Percentiles rank a stretch among this genome's conserved stretches.
Evolutionary conservation across 2,888 invertebrate genomes (phyloP).

Genomic region (Serripes groenlandicus): DNA sequence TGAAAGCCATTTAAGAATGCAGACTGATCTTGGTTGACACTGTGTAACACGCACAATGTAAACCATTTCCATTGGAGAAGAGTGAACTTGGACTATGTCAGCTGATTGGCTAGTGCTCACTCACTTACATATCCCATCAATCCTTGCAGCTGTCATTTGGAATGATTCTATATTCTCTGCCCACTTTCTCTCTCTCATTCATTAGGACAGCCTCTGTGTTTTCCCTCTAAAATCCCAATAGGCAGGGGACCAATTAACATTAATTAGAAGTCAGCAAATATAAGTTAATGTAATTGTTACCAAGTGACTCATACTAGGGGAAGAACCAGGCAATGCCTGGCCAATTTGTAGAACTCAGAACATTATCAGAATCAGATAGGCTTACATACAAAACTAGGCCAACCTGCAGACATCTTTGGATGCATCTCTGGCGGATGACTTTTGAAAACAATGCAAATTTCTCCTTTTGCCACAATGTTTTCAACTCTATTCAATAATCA

Average conservation of each 20-base stretch:
- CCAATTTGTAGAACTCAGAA: too few relatives aligned
- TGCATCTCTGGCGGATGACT: too few relatives aligned
- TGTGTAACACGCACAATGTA: too few relatives aligned
- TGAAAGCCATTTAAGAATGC: too few relatives aligned
- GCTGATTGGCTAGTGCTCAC: conserved; percentile 16
- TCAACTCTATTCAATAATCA: too few relatives aligned
- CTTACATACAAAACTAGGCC: too few relatives aligned
- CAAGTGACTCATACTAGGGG: conserved; percentile 13
- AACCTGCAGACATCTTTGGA: too few relatives aligned
- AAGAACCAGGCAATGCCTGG: too few relatives aligned
- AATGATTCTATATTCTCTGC: not conserved
- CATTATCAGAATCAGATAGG: too few relatives aligned
- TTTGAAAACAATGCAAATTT: too few relatives aligned
- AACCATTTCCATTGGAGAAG: too few relatives aligned
- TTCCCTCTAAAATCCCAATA: conserved; percentile 4
- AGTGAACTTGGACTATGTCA: not conserved
- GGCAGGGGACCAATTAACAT: conserved; percentile 18
- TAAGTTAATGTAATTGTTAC: conserved; percentile 25
- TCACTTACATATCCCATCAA: conserved; percentile 13
- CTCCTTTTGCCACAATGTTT: not conserved
- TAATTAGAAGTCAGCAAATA: conserved; percentile 10
- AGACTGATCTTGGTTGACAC: too few relatives aligned
- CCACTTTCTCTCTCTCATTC: not conserved
- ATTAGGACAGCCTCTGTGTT: not conserved
- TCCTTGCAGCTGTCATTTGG: conserved; percentile 17